These are phyloP conservation scores for Atta colombica DNA, from an alignment of 1,140 invertebrate species.

Conservation along the genomic window DNA sequence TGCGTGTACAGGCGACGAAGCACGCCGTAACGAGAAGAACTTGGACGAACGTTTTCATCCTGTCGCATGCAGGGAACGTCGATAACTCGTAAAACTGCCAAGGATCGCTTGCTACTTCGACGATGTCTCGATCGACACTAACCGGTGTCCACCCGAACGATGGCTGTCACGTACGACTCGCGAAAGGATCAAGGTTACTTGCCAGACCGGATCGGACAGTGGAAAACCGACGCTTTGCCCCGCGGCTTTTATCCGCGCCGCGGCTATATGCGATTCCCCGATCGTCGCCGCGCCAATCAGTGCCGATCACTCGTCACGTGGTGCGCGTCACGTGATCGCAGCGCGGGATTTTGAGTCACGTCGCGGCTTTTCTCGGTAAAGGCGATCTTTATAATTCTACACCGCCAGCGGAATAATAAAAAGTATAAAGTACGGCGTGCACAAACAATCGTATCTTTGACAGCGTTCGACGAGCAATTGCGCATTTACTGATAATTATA, in stretches of 20 bases:
- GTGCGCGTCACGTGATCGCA: conserved; percentile 27
- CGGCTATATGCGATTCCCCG: conserved; percentile 63
- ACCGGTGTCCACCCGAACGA: conserved; percentile 48
- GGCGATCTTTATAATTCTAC: not conserved
- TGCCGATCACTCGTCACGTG: not conserved
- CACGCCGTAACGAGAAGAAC: conserved; percentile 69
- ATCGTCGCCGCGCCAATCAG: conserved; percentile 40
- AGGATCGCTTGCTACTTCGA: conserved; percentile 50
- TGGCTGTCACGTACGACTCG: conserved; percentile 68
- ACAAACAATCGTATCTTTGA: not conserved
- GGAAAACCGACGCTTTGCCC: conserved; percentile 66
- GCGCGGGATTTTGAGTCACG: conserved; percentile 58
- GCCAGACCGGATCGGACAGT: conserved; percentile 69
- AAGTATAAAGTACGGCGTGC: not conserved
- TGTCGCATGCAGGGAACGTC: conserved; percentile 24
- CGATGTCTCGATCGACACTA: conserved; percentile 71
- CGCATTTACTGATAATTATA: conserved; percentile 21
- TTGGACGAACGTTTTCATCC: conserved; percentile 66
- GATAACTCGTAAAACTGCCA: conserved; percentile 8
- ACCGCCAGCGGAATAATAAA: not conserved
- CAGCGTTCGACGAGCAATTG: not conserved
- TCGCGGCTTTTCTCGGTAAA: conserved; percentile 48
- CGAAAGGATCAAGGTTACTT: conserved; percentile 78
- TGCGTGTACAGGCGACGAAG: conserved; percentile 75
- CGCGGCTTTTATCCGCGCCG: conserved; percentile 60